Percentiles rank a stretch among this genome's conserved stretches.
These are phyloP conservation scores for silkworm (Bombyx mori) DNA, from an alignment of 1,140 invertebrate genomes.

Conservation along the genomic window DNA sequence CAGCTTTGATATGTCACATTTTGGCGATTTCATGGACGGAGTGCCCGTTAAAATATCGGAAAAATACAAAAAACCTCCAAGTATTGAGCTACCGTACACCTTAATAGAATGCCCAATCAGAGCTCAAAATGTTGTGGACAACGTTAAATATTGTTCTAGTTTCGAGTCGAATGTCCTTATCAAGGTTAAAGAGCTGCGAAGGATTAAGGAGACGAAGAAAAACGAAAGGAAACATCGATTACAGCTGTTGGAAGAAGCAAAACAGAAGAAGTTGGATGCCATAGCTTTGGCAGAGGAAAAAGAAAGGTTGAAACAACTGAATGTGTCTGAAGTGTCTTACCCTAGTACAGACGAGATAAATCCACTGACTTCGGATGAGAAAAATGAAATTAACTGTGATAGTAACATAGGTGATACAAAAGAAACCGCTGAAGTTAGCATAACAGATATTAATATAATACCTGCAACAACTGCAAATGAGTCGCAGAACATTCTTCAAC, in stretches of 20 bases:
- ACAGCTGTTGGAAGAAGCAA: conserved; percentile 69
- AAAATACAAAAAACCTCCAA: conserved; percentile 83
- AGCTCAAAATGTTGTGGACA: conserved; percentile 68
- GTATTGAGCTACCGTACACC: conserved; percentile 78
- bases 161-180: conserved; percentile 79
- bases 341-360: conserved; percentile 69
- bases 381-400: conserved; percentile 48
- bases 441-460: conserved; percentile 27
- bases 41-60: conserved; percentile 90
- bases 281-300: conserved; percentile 63
- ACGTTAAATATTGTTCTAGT: conserved; percentile 77
- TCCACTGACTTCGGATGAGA: conserved; percentile 70
- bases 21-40: conserved; percentile 79
- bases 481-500: conserved; percentile 59
- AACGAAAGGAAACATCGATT: conserved; percentile 73
- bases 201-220: conserved; percentile 73
- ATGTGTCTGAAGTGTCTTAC: conserved; percentile 72
- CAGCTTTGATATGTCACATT: conserved; percentile 62
- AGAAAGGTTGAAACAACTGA: conserved; percentile 70
- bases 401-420: conserved; percentile 34
- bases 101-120: conserved; percentile 75
- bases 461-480: conserved; percentile 25
- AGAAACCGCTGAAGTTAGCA: conserved; percentile 24
- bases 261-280: conserved; percentile 62
- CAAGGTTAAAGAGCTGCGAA: conserved; percentile 79